Evolutionary conservation across 2,888 invertebrate species (phyloP).

Genomic region (Eupithecia abbreviata): DNA sequence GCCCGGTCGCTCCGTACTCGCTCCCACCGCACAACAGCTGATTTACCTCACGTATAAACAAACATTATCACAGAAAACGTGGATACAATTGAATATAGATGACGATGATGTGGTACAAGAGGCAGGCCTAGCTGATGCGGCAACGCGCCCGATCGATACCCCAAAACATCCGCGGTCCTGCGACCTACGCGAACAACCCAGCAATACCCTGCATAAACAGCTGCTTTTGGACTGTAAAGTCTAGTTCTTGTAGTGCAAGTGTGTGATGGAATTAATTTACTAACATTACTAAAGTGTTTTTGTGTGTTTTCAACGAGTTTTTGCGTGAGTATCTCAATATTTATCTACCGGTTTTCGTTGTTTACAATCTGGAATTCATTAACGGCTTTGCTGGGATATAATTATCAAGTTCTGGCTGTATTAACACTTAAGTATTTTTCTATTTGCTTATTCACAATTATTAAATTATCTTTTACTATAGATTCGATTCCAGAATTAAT

Average conservation of each 20-base stretch:
- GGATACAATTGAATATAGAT: conserved; percentile 41
- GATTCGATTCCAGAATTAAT: not conserved
- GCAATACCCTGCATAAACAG: conserved; percentile 70
- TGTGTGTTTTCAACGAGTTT: conserved; percentile 57
- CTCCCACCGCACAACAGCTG: conserved; percentile 67
- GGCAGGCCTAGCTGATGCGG: conserved; percentile 49
- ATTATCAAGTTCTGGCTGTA: conserved; percentile 34
- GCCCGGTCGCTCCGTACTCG: conserved; percentile 59
- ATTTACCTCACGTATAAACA: conserved; percentile 62
- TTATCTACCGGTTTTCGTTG: conserved; percentile 53
- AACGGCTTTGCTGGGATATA: conserved; percentile 16
- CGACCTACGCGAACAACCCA: conserved; percentile 59
- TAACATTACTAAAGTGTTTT: conserved; percentile 62
- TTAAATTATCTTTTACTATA: not conserved
- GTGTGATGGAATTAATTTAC: conserved; percentile 72
- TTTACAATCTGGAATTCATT: conserved; percentile 41
- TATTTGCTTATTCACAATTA: not conserved
- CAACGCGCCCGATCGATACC: conserved; percentile 69
- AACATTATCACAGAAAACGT: conserved; percentile 55
- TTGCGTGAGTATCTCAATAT: conserved; percentile 60
- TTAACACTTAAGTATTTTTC: conserved; percentile 19
- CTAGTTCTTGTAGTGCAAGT: conserved; percentile 63
- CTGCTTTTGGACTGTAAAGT: conserved; percentile 57
- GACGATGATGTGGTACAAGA: conserved; percentile 43
- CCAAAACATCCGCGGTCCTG: conserved; percentile 61